These are phyloP conservation scores for Formica selysi DNA, from an alignment of 1,140 invertebrate species.

Conservation along the genomic window DNA sequence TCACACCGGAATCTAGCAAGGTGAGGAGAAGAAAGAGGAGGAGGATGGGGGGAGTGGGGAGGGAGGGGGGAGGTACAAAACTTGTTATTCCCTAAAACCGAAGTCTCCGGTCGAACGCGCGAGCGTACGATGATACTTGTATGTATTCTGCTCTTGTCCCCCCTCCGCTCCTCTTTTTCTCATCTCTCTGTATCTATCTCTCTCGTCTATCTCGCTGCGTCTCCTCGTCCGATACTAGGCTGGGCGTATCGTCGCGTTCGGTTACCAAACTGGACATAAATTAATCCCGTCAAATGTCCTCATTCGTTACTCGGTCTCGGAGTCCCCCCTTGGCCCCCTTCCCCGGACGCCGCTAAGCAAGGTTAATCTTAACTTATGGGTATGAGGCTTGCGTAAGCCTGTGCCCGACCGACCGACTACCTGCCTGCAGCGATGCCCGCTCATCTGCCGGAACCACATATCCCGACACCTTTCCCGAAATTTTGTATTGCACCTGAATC, in stretches of 20 bases:
- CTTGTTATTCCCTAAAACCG: slow-evolving; percentile 77
- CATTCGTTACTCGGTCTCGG: slow-evolving; percentile 81
- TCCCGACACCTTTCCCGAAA: slow-evolving; percentile 44
- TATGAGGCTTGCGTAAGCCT: slow-evolving; percentile 82
- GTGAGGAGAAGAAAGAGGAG: background rate
- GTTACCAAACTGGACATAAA: slow-evolving; percentile 85
- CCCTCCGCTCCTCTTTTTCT: background rate
- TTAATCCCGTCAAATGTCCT: slow-evolving; percentile 86
- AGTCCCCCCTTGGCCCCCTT: slow-evolving; percentile 57
- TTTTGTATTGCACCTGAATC: slow-evolving; percentile 52
- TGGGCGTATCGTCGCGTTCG: slow-evolving; percentile 78
- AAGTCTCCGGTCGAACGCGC: slow-evolving; percentile 59
- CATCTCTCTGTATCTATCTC: slow-evolving; percentile 1
- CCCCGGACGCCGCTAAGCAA: slow-evolving; percentile 79
- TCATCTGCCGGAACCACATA: slow-evolving; percentile 30
- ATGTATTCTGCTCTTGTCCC: background rate
- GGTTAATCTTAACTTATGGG: slow-evolving; percentile 85
- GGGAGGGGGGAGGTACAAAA: slow-evolving; percentile 32
- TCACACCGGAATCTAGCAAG: slow-evolving; percentile 52
- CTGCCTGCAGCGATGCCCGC: slow-evolving; percentile 31
- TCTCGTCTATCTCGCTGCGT: slow-evolving; percentile 30
- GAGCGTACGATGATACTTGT: slow-evolving; percentile 59
- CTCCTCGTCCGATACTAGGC: slow-evolving; percentile 58
- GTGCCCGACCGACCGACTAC: slow-evolving; percentile 55
- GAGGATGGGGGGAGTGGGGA: background rate